Conservation (phyloP, 2,113 vertebrate genomes). For the Psittacus erithacus region DNA sequence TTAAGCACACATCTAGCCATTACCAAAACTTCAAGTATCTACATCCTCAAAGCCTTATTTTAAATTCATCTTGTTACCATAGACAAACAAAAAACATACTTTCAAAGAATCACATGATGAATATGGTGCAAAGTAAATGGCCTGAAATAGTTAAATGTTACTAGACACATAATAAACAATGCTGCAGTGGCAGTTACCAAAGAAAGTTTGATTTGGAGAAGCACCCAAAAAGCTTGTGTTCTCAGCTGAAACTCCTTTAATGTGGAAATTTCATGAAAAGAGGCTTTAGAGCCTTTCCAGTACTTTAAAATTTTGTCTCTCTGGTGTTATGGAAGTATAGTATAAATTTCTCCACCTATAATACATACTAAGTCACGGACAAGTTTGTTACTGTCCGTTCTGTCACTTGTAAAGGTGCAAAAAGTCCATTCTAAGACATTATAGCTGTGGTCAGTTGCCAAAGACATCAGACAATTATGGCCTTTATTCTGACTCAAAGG, state of each 20-base stretch:
- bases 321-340: not conserved
- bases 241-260: not conserved
- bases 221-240: not conserved
- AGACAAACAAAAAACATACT: not conserved
- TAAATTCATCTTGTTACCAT: not conserved
- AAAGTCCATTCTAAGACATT: not conserved
- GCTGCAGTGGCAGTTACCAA: not conserved
- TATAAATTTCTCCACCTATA: not conserved
- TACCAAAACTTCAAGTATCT: not conserved
- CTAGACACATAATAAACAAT: not conserved
- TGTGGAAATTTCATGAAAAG: not conserved
- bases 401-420: not conserved
- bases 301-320: not conserved
- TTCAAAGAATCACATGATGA: not conserved
- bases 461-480: not conserved
- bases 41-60: not conserved
- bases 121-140: not conserved
- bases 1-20: not conserved
- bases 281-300: not conserved
- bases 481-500: not conserved
- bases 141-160: not conserved
- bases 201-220: not conserved
- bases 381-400: not conserved
- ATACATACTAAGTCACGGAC: not conserved
- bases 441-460: not conserved